Evolutionary conservation across 2,888 invertebrate species (phyloP).

Genomic region (Cabera pusaria): DNA sequence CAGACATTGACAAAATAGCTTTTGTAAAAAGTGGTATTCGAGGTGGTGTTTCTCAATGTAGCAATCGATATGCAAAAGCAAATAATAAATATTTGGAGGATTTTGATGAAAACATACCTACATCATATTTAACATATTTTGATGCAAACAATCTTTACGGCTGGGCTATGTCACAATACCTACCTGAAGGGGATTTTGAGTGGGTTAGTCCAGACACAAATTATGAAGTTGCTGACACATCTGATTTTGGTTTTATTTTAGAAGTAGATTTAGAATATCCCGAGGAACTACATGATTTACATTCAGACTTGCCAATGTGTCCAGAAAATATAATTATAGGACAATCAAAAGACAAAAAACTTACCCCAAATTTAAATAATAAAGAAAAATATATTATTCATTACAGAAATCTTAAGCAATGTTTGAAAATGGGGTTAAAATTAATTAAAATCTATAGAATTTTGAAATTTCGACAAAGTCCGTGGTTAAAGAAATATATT

Average conservation of each 20-base stretch:
- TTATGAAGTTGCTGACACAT: conserved; percentile 10
- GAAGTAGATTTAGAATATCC: conserved; percentile 33
- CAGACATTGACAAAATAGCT: conserved; percentile 6
- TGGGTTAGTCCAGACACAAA: conserved; percentile 11
- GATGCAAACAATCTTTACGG: conserved; percentile 28
- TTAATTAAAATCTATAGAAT: conserved; percentile 25
- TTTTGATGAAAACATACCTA: conserved; percentile 6
- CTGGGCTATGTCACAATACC: conserved; percentile 22
- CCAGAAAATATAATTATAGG: conserved; percentile 17
- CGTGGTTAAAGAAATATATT: conserved; percentile 20
- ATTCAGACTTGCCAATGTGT: conserved; percentile 25
- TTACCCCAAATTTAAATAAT: conserved; percentile 31
- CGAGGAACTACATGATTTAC: conserved; percentile 22
- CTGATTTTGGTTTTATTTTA: conserved; percentile 22
- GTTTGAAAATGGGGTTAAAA: conserved; percentile 25
- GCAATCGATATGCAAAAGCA: conserved; percentile 6
- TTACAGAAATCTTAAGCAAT: conserved; percentile 36
- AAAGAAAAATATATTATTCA: conserved; percentile 33
- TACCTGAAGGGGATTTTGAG: conserved; percentile 13
- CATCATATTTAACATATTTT: conserved; percentile 16
- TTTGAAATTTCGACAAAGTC: conserved; percentile 20
- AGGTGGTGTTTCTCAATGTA: conserved; percentile 19
- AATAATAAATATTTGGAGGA: conserved; percentile 9
- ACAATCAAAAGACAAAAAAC: conserved; percentile 10
- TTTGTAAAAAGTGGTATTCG: conserved; percentile 16